Evolutionary conservation across 2,113 vertebrate species (phyloP).

Genomic region (Colius striatus): DNA sequence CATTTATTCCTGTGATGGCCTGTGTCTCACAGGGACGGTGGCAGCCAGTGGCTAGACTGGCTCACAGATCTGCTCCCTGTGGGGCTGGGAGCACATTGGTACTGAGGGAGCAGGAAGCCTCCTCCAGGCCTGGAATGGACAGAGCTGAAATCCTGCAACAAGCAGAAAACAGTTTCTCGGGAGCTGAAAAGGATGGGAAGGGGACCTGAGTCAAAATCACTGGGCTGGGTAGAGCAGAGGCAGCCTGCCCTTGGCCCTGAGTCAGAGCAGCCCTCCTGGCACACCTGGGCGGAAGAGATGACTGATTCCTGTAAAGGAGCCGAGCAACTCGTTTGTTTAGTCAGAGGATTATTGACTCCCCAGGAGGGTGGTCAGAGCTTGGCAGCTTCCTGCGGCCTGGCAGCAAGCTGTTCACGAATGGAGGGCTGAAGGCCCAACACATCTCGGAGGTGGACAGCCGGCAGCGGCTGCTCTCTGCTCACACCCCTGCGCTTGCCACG

Average conservation of each 20-base stretch:
- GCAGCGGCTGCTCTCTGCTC: not conserved
- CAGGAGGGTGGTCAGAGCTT: not conserved
- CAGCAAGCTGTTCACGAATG: not conserved
- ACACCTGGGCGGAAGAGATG: conserved; percentile 3
- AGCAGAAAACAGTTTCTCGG: not conserved
- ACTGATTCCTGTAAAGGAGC: not conserved
- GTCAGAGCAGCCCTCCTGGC: not conserved
- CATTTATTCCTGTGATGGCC: not conserved
- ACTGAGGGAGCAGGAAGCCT: fast-evolving
- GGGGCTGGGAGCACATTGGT: not conserved
- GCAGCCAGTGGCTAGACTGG: not conserved
- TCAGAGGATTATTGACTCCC: not conserved
- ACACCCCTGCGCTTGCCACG: fast-evolving
- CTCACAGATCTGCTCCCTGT: not conserved
- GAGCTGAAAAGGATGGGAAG: not conserved
- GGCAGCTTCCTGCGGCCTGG: not conserved
- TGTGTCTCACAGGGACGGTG: not conserved
- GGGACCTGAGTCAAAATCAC: not conserved
- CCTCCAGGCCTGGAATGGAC: not conserved
- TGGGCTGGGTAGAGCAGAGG: not conserved
- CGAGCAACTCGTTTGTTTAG: not conserved
- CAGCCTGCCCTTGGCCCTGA: not conserved
- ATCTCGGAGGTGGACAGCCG: not conserved
- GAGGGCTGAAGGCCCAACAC: not conserved
- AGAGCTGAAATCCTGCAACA: not conserved